A percentile compares a stretch with the other conserved stretches of the same genome.
phyloP scores from a whole-genome alignment of 2,888 invertebrate genomes.

The Hyposoter didymator region DNA sequence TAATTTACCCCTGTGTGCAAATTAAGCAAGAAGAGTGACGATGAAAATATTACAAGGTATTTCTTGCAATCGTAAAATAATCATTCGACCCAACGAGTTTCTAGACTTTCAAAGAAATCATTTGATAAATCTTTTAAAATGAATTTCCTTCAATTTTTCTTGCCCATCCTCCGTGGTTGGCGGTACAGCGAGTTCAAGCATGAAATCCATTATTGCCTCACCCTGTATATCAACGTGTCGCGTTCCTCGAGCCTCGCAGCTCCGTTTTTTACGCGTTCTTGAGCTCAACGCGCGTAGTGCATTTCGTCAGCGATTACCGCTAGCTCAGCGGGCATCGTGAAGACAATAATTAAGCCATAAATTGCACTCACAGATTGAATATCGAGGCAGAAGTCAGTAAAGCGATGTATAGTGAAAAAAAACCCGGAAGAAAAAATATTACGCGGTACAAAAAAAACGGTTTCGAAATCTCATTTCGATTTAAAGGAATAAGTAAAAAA shows the following conservation, averaged over 20 bases:
- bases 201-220: not conserved
- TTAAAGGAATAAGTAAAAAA: not conserved
- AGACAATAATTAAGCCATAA: constrained; percentile 61
- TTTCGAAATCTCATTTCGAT: not conserved
- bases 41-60: not conserved
- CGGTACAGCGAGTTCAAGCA: not conserved
- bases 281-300: constrained; percentile 4
- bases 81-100: not conserved
- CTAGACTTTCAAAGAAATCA: no score
- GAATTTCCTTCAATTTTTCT: not conserved
- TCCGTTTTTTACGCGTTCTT: constrained; percentile 7
- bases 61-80: not conserved
- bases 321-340: constrained; percentile 27
- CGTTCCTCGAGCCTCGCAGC: not conserved
- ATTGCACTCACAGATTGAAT: constrained; percentile 5
- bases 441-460: not conserved
- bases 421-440: not conserved
- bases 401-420: not conserved
- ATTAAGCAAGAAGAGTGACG: not conserved
- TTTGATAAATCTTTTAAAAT: not conserved
- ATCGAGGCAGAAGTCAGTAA: not conserved
- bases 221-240: not conserved
- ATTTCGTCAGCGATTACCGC: constrained; percentile 29
- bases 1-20: not conserved
- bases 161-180: not conserved